A percentile compares a stretch with the other conserved stretches of the same genome.
These are phyloP conservation scores for Pseudococcus viburni DNA, from an alignment of 2,888 invertebrate genomes.

Conservation along the genomic window DNA sequence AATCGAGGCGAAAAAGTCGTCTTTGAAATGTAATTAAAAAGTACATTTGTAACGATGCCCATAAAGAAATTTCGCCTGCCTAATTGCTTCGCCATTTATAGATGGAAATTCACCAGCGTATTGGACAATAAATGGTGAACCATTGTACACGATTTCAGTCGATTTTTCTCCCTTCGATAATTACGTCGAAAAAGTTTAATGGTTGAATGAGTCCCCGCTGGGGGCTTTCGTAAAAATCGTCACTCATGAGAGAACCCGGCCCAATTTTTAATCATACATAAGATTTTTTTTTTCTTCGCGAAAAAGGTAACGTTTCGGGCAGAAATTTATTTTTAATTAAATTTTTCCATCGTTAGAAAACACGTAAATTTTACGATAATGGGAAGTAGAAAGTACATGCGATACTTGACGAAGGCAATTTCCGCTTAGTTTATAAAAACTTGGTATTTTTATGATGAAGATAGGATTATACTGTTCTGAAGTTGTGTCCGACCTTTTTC, in stretches of 20 bases:
- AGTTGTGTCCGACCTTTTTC: not conserved
- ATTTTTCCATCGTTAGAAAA: not conserved
- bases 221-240: not conserved
- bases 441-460: not conserved
- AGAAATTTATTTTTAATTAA: slow-evolving; percentile 23
- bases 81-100: not conserved
- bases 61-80: not conserved
- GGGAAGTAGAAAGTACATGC: not conserved
- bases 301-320: not conserved
- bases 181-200: not conserved
- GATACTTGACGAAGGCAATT: not conserved
- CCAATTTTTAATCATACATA: not conserved
- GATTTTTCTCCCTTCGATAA: slow-evolving; percentile 8
- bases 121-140: too few species aligned
- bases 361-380: not conserved
- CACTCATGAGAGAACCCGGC: not conserved
- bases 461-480: not conserved
- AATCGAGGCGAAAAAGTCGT: not conserved
- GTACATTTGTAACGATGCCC: not conserved
- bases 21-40: slow-evolving; percentile 13
- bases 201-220: not conserved
- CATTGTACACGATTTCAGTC: too few species aligned
- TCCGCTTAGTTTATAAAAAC: not conserved
- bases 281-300: too few species aligned
- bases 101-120: not conserved